A percentile compares a stretch with the other conserved stretches of the same genome.
These are phyloP conservation scores for Todiramphus chloris DNA, from an alignment of 2,113 vertebrate species.

Conservation along the genomic window DNA sequence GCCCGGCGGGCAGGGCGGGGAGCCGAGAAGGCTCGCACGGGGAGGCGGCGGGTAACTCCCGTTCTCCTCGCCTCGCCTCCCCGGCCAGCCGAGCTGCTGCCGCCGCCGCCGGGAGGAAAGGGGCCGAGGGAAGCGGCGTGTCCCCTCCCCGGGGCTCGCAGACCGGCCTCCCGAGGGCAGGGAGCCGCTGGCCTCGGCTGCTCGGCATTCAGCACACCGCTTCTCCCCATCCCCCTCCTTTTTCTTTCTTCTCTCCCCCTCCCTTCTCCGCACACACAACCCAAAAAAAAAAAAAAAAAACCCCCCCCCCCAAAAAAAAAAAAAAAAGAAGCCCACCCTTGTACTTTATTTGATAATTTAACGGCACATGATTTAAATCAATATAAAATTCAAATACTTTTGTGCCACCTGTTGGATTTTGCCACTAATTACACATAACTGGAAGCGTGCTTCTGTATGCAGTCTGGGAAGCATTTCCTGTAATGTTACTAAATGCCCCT, in stretches of 20 bases:
- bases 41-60: fast-evolving
- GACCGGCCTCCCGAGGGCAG: not conserved
- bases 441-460: not conserved
- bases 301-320: too few relatives aligned
- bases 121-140: not conserved
- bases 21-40: too few relatives aligned
- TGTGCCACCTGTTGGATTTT: constrained; percentile 84
- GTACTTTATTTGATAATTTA: constrained; percentile 18
- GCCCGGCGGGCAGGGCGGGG: not conserved
- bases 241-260: too few relatives aligned
- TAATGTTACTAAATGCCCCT: not conserved
- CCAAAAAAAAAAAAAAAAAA: too few relatives aligned
- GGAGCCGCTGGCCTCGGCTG: not conserved
- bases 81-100: too few relatives aligned
- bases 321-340: fast-evolving
- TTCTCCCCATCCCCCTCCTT: too few relatives aligned
- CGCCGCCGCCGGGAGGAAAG: too few relatives aligned
- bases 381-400: constrained; percentile 76
- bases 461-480: not conserved
- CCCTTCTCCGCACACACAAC: too few relatives aligned
- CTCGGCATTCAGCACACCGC: not conserved
- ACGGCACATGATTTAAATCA: constrained; percentile 7
- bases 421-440: constrained; percentile 70
- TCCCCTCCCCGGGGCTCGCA: not conserved
- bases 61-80: too few relatives aligned